Conservation (phyloP, 2,888 invertebrate species). For the Xestia rhomboidea region DNA sequence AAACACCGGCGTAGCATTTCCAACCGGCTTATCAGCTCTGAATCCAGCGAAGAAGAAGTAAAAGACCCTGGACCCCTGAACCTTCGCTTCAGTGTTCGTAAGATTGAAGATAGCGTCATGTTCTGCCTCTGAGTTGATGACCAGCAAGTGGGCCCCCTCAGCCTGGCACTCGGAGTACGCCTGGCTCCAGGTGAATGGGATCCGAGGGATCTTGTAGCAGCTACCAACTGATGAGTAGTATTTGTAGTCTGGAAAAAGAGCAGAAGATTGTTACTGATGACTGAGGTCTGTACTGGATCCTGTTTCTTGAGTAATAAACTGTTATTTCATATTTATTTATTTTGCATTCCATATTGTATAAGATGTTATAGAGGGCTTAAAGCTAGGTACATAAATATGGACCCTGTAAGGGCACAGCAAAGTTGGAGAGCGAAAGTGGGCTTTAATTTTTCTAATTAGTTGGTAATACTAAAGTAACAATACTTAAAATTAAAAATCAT, state of each 20-base stretch:
- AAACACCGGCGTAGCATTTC: conserved; percentile 72
- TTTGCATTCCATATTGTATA: no score
- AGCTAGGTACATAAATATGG: no score
- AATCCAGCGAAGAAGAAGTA: conserved; percentile 81
- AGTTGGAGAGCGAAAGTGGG: no score
- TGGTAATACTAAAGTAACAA: no score
- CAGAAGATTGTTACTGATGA: not conserved
- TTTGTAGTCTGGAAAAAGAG: conserved; percentile 71
- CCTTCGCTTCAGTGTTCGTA: conserved; percentile 54
- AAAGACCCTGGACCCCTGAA: conserved; percentile 33
- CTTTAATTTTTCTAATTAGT: no score
- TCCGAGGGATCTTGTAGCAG: conserved; percentile 78
- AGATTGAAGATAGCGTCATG: conserved; percentile 70
- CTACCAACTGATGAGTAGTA: conserved; percentile 74
- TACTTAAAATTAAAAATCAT: no score
- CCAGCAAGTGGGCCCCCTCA: conserved; percentile 77
- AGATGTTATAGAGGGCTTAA: no score
- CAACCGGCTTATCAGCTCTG: conserved; percentile 71
- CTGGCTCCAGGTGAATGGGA: conserved; percentile 77
- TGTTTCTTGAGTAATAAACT: not conserved
- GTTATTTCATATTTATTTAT: no score
- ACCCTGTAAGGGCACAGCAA: no score
- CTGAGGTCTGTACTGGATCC: not conserved
- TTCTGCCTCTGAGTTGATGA: conserved; percentile 79
- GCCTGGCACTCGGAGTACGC: conserved; percentile 79